Base-by-base conservation (phyloP, 2,888 invertebrate species). In the Plemyria rubiginata region DNA sequence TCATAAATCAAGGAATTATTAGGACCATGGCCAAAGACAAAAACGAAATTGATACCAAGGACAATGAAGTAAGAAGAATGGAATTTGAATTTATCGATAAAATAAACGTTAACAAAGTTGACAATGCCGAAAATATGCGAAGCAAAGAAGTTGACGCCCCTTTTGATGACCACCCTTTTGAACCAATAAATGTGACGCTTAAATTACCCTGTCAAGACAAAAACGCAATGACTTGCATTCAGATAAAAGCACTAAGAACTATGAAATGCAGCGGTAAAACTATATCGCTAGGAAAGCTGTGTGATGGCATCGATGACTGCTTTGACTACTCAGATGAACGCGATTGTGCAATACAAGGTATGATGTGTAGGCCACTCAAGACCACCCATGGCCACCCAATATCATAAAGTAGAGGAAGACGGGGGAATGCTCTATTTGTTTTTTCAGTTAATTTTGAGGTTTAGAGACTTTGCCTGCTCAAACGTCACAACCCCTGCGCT, bases 301-400 rank as follows among this genome's bases (percentile, higher is more conserved):
- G 90, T 64, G 77, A 91, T 67, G 85, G 84, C 38, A 65, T 70
- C 0, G 45, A 61, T 32, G 85, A 90, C 53, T 91, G 91, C 52
- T 48, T 67, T 1, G 83, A 85, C 65, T 71, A 68, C 65, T 78
- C 84, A 2, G 90, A 91, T 66, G 91, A 91, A 79, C 69, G 62
- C 32, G 70, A 84, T 61, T 90, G 88, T 71, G 66, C 71, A 45
- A 59, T 68, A 58, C 78, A 84, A 80, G 86, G 87, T 60, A 11
- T 0, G 2, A 22, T 13, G 7, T n/a, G n/a, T n/a, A n/a, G n/a
- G n/a, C n/a, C n/a, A n/a, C n/a, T n/a, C n/a, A n/a, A n/a, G n/a
- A n/a, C n/a, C n/a, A n/a, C n/a, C n/a, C n/a, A 22, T 22, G 22
- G 22, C 3, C 22, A 22, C 22, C 22, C n/a, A n/a, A n/a, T n/a